Evolutionary conservation across 2,888 invertebrate species (phyloP).

Genomic region (Eurytoma adleriae): DNA sequence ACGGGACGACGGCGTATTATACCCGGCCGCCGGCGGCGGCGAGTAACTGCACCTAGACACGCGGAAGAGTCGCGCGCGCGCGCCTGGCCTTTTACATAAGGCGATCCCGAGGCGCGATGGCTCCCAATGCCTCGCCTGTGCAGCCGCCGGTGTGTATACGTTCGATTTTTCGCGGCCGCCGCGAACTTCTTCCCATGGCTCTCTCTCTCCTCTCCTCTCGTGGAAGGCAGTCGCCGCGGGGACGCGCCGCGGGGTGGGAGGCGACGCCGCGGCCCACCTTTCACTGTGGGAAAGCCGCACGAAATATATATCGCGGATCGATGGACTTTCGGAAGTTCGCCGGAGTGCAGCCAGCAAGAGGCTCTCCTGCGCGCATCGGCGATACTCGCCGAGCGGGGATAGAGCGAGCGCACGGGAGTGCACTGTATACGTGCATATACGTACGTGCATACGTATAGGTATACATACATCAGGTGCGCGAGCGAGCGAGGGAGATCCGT

Average conservation of each 20-base stretch:
- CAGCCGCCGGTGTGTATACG: background rate
- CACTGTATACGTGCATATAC: background rate
- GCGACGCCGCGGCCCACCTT: slow-evolving; percentile 20
- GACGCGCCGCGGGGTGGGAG: slow-evolving; percentile 10
- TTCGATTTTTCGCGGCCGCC: slow-evolving; percentile 44
- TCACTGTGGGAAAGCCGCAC: slow-evolving; percentile 42
- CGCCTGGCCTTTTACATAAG: slow-evolving; percentile 55
- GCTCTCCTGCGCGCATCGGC: background rate
- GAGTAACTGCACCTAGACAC: slow-evolving; percentile 61
- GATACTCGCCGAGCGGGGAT: background rate
- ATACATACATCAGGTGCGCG: background rate
- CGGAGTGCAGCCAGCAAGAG: background rate
- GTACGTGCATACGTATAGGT: background rate
- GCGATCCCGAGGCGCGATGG: slow-evolving; percentile 48
- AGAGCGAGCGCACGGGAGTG: background rate
- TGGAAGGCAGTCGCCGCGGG: background rate
- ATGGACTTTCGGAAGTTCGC: slow-evolving; percentile 49
- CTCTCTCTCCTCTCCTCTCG: background rate
- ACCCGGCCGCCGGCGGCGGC: slow-evolving; percentile 57
- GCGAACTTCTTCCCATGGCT: slow-evolving; percentile 33
- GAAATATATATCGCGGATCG: slow-evolving; percentile 35
- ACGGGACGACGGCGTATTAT: background rate
- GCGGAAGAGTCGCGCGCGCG: slow-evolving; percentile 59
- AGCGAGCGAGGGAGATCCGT: slow-evolving; percentile 9
- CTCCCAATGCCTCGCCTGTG: background rate